Conservation (phyloP, 1,140 invertebrate genomes). For the Eriocheir sinensis region DNA sequence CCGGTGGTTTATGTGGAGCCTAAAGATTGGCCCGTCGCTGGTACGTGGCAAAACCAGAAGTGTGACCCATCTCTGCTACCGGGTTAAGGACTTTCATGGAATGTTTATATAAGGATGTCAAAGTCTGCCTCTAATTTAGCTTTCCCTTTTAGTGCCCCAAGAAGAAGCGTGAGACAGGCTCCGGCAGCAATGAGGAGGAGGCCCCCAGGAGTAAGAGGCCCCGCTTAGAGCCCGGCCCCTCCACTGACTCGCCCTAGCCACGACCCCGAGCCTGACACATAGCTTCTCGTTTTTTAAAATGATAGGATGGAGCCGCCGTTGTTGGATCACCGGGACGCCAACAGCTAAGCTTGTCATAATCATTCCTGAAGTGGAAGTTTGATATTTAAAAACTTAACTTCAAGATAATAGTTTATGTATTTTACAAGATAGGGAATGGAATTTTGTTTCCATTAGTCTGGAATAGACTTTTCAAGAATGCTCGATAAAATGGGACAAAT, state of each 20-base stretch:
- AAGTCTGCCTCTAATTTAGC: too few species aligned
- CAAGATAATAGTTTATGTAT: neutral
- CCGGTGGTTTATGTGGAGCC: too few species aligned
- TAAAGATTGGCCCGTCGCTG: too few species aligned
- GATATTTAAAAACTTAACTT: conserved; percentile 35
- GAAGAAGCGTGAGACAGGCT: conserved; percentile 69
- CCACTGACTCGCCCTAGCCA: conserved; percentile 70
- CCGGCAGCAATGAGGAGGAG: conserved; percentile 70
- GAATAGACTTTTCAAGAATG: neutral
- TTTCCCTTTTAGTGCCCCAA: conserved; percentile 68
- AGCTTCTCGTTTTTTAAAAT: neutral
- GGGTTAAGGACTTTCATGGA: too few species aligned
- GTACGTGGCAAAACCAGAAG: too few species aligned
- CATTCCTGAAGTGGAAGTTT: conserved; percentile 58
- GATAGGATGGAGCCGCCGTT: conserved; percentile 12
- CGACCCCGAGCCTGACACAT: neutral
- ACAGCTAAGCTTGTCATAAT: conserved; percentile 47
- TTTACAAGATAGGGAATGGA: neutral
- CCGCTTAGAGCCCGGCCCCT: conserved; percentile 70
- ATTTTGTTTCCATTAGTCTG: neutral
- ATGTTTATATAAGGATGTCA: too few species aligned
- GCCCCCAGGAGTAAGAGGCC: conserved; percentile 69
- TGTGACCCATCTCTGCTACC: too few species aligned
- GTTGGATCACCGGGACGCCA: neutral
- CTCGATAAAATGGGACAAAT: neutral